These are phyloP conservation scores for Empis livida DNA, from an alignment of 2,888 invertebrate genomes.

Conservation along the genomic window DNA sequence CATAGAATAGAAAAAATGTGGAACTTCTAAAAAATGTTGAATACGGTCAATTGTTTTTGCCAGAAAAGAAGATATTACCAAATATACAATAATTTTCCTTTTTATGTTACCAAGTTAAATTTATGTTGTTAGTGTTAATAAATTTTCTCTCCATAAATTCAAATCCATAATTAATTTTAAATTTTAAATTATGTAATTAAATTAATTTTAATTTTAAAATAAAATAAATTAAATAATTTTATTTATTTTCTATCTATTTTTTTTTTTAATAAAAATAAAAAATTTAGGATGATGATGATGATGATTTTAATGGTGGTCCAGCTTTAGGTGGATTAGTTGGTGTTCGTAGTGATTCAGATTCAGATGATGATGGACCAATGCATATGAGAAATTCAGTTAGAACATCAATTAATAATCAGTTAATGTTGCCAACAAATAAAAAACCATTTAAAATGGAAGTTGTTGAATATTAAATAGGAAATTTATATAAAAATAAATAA, in stretches of 20 bases:
- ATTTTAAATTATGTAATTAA: constrained; percentile 5
- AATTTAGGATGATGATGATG: constrained; percentile 25
- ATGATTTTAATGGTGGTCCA: constrained; percentile 37
- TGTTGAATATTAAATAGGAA: constrained; percentile 37
- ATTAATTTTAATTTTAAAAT: constrained; percentile 4
- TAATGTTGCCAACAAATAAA: constrained; percentile 24
- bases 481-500: not conserved
- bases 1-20: too few species aligned
- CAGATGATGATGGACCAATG: constrained; percentile 38
- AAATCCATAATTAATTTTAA: too few species aligned
- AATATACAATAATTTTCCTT: too few species aligned
- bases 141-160: too few species aligned
- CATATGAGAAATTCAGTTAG: constrained; percentile 28
- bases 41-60: too few species aligned
- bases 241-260: constrained; percentile 1
- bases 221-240: too few species aligned
- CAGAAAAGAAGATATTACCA: too few species aligned
- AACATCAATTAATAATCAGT: constrained; percentile 11
- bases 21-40: too few species aligned
- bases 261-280: not conserved
- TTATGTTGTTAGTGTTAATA: too few species aligned
- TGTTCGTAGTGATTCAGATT: constrained; percentile 32
- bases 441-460: constrained; percentile 46
- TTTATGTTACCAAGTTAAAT: too few species aligned
- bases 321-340: constrained; percentile 33